A percentile compares a stretch with the other conserved stretches of the same genome.
phyloP scores from a whole-genome alignment of 1,140 invertebrate species.

The Diuraphis noxia region DNA sequence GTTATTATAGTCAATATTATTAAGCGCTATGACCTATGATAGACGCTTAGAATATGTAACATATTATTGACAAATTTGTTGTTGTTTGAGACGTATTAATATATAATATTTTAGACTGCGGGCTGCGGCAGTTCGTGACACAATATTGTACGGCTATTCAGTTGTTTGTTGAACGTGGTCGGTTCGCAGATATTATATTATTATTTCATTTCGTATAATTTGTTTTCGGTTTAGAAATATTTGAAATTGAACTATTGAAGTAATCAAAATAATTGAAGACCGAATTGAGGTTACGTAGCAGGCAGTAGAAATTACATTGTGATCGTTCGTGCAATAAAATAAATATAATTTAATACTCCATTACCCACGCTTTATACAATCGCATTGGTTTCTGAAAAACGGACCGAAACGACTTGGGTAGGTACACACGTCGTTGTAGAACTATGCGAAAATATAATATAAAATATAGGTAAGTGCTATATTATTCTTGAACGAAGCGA shows the following conservation, averaged over 20 bases:
- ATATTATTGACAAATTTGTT: neutral
- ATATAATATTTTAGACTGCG: neutral
- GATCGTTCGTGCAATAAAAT: neutral
- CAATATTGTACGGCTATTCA: neutral
- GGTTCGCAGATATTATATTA: neutral
- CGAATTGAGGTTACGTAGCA: neutral
- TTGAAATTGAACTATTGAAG: neutral
- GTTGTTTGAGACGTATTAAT: neutral
- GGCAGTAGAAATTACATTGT: neutral
- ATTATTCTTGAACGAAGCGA: neutral
- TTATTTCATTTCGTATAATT: neutral
- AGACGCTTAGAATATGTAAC: neutral
- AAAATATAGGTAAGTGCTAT: neutral
- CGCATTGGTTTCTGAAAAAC: neutral
- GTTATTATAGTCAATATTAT: neutral
- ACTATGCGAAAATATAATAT: neutral
- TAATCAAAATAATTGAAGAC: constrained; percentile 15
- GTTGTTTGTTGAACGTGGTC: neutral
- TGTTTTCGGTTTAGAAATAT: neutral
- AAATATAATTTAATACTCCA: constrained; percentile 9
- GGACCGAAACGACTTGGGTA: neutral
- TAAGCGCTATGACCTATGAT: neutral
- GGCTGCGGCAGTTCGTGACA: neutral
- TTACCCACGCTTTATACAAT: neutral
- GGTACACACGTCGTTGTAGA: neutral